Base-by-base conservation (phyloP, 2,113 vertebrate species). In the Amia ocellicauda region DNA sequence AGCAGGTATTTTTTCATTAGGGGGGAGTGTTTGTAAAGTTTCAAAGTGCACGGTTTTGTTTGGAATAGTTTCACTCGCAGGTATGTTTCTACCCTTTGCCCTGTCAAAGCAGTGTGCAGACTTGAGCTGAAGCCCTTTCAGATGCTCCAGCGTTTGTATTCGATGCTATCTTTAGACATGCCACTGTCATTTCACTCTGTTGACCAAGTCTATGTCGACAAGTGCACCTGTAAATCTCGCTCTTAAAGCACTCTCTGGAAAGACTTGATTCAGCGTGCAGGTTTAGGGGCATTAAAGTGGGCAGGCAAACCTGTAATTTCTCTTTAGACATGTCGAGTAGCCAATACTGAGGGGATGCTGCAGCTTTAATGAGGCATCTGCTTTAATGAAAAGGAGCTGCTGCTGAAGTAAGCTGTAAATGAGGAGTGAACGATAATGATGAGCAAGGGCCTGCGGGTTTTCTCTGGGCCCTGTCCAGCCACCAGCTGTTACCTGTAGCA, bases 161-260 rank as follows among this genome's bases (percentile, higher is more conserved):
- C 72, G 67, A 67, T 78, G 84, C 80, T 83, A 83, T 83, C 81
- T 84, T 83, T 87, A 85, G 82, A 75, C 27, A n/a, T 20, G 28
- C 16, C 66, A 81, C 83, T 81, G 72, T 74, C 69, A 72, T 69
- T 75, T 58, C 74, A 67, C 72, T 75, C 69, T 78, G 80, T 82
- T 81, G 79, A 81, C 76, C 71, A 62, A 63, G 27, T 77, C 76
- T 74, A 79, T 76, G 78, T 74, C 78, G 81, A 83, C 81, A 66
- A 76, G 73, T 74, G 77, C 69, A 79, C 77, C 78, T 66, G 74
- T 63, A 80, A 72, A 73, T 71, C 20, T 75, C 72, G 66, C 70
- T 73, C 77, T 81, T 69, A 66, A 64, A 23, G 62, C 19, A 40
- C 69, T 79, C 50, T 62, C 43, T 36, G 59, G 60, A 56, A 67